Conservation (phyloP, 2,113 vertebrate genomes). For the Mobula birostris region DNA sequence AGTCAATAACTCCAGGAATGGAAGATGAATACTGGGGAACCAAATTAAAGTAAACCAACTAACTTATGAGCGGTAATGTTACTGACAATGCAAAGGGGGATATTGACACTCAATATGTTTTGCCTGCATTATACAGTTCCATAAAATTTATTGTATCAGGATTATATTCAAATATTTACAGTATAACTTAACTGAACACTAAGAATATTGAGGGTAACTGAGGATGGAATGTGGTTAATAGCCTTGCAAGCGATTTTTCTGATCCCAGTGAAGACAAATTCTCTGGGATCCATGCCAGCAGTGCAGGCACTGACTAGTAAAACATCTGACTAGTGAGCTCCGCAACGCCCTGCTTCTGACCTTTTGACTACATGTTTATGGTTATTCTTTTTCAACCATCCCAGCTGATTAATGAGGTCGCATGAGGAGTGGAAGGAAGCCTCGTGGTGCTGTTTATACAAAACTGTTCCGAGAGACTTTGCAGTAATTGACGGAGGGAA, state of each 20-base stretch:
- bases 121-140: not conserved
- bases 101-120: not conserved
- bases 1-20: not conserved
- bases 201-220: not conserved
- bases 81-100: not conserved
- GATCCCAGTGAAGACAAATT: not conserved
- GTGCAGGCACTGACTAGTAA: not conserved
- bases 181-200: not conserved
- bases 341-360: not conserved
- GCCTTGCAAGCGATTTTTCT: not conserved
- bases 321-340: slow-evolving; percentile 20
- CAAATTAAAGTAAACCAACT: not conserved
- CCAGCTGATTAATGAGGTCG: not conserved
- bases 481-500: not conserved
- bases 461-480: not conserved
- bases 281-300: not conserved
- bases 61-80: not conserved
- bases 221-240: not conserved
- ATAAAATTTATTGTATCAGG: not conserved
- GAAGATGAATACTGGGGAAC: not conserved
- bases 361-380: slow-evolving; percentile 22
- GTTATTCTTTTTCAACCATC: not conserved
- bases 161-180: slow-evolving; percentile 15
- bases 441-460: not conserved
- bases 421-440: not conserved